Conservation (phyloP, 2,797 vertebrate species). For the Hoplostethus mediterraneus region DNA sequence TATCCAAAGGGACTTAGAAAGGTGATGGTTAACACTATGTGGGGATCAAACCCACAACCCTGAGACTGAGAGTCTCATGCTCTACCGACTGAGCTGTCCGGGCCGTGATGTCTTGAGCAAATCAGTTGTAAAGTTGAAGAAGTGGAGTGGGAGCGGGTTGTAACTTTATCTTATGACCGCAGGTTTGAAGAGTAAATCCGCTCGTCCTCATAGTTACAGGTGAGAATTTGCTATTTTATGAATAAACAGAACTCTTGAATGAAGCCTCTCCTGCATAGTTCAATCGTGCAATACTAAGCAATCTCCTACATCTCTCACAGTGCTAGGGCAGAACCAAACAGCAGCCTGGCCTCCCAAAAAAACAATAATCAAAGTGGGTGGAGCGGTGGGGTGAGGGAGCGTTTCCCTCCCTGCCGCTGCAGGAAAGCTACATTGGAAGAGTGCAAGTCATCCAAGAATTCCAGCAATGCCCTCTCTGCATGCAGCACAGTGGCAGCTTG, state of each 20-base stretch:
- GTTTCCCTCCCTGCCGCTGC: constrained; percentile 54
- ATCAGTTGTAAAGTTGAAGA: not conserved
- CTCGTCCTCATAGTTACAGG: not conserved
- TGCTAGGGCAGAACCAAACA: constrained; percentile 25
- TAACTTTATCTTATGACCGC: not conserved
- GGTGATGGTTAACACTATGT: no score
- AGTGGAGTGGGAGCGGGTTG: not conserved
- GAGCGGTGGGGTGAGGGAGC: constrained; percentile 38
- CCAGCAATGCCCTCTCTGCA: constrained; percentile 73
- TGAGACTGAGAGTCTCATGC: no score
- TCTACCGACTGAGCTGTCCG: no score
- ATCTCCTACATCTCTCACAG: constrained; percentile 41
- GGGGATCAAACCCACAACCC: no score
- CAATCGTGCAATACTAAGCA: constrained; percentile 7
- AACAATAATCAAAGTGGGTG: constrained; percentile 71
- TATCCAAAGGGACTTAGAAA: no score
- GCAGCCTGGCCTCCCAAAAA: constrained; percentile 46
- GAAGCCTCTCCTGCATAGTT: constrained; percentile 3
- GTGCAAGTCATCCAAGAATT: constrained; percentile 72
- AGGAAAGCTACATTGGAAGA: constrained; percentile 67
- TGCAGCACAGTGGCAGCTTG: constrained; percentile 43
- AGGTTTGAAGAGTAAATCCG: not conserved
- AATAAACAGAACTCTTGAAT: not conserved
- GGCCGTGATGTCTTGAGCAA: not conserved
- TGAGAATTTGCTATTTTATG: not conserved